Evolutionary conservation across 2,113 vertebrate species (phyloP).

Genomic region (Leptobrachium ailaonicum): DNA sequence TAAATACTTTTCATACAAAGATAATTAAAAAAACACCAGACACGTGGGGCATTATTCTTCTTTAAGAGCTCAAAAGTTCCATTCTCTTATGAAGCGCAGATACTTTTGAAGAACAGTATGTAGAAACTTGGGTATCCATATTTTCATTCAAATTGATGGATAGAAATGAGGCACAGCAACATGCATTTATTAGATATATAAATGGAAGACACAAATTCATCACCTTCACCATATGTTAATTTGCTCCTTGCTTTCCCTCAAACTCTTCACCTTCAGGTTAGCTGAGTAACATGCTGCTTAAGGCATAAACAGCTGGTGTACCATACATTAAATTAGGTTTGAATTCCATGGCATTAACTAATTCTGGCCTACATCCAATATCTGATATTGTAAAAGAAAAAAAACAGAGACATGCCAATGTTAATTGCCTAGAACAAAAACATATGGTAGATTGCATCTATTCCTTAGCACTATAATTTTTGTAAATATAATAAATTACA

Average conservation of each 20-base stretch:
- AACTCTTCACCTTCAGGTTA: conserved; percentile 42
- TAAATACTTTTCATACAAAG: no score
- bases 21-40: no score
- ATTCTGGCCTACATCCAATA: conserved; percentile 22
- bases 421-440: conserved; percentile 42
- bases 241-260: conserved; percentile 28
- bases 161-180: no score
- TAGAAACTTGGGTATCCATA: no score
- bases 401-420: conserved; percentile 25
- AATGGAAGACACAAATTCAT: neutral
- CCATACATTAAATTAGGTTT: conserved; percentile 45
- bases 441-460: conserved; percentile 32
- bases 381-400: conserved; percentile 31
- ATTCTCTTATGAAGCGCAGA: no score
- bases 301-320: conserved; percentile 43
- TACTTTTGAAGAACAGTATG: no score
- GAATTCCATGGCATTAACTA: conserved; percentile 34
- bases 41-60: no score
- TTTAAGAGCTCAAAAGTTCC: no score
- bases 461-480: conserved; percentile 4
- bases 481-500: neutral
- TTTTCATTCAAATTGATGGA: no score
- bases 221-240: conserved; percentile 44
- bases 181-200: no score
- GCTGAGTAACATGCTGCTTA: conserved; percentile 42